A percentile compares a stretch with the other conserved stretches of the same genome.
Evolutionary conservation across 1,140 invertebrate species (phyloP).

Genomic region (Schlechtendalia chinensis): DNA sequence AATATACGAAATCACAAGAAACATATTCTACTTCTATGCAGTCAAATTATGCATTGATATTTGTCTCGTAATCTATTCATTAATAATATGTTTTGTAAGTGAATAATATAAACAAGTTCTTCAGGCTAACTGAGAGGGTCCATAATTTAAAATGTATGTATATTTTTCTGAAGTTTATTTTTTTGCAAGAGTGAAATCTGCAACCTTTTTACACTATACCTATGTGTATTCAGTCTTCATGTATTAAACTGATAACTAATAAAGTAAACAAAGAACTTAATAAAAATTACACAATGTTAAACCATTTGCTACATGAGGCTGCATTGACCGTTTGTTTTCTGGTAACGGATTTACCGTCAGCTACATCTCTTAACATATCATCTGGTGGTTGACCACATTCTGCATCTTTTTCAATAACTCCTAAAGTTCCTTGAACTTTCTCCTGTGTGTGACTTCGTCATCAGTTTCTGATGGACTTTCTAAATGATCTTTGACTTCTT

Average conservation of each 20-base stretch:
- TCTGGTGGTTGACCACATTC: slow-evolving; percentile 41
- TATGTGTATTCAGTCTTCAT: slow-evolving; percentile 46
- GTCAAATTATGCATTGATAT: too few relatives aligned
- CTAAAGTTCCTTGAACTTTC: slow-evolving; percentile 37
- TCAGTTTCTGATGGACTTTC: slow-evolving; percentile 25
- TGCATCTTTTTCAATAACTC: slow-evolving; percentile 42
- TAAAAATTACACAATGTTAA: not conserved
- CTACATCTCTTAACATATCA: slow-evolving; percentile 21
- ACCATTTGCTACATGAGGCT: slow-evolving; percentile 31
- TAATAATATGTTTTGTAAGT: not conserved
- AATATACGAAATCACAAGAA: not conserved
- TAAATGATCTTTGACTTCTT: slow-evolving; percentile 42
- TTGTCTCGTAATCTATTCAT: not conserved
- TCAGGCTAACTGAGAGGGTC: too few relatives aligned
- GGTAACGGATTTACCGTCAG: slow-evolving; percentile 8
- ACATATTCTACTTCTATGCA: not conserved
- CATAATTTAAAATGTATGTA: not conserved
- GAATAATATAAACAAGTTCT: not conserved
- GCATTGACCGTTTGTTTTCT: slow-evolving; percentile 31
- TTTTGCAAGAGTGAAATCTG: slow-evolving; percentile 5
- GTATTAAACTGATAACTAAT: slow-evolving; percentile 35
- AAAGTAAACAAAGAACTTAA: slow-evolving; percentile 38
- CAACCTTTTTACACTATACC: slow-evolving; percentile 40
- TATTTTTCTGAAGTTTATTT: not conserved
- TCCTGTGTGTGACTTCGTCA: slow-evolving; percentile 31